Conservation (phyloP, 2,113 vertebrate genomes). For the Ahaetulla prasina region DNA sequence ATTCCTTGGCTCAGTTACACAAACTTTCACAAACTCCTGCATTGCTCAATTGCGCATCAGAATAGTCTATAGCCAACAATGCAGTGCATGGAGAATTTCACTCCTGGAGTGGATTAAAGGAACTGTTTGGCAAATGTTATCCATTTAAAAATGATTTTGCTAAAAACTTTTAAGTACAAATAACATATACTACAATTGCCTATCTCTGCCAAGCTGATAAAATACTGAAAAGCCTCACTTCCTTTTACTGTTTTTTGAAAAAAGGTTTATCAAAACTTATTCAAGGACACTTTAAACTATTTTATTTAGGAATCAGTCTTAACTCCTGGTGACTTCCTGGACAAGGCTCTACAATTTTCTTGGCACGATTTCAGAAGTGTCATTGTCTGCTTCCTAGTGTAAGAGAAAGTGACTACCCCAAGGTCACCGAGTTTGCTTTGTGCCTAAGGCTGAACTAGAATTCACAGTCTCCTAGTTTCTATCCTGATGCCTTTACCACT, state of each 20-base stretch:
- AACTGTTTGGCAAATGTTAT: background rate
- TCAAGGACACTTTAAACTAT: background rate
- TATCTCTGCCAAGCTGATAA: background rate
- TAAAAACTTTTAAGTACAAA: slow-evolving; percentile 35
- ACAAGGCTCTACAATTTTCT: background rate
- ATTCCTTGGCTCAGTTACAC: slow-evolving; percentile 21
- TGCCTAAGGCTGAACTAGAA: background rate
- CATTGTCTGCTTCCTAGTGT: background rate
- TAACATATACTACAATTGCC: background rate
- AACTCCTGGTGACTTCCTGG: background rate
- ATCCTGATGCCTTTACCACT: background rate
- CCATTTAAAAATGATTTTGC: background rate
- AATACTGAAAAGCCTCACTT: background rate
- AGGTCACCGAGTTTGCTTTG: background rate
- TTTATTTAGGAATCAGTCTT: background rate
- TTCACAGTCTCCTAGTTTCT: background rate
- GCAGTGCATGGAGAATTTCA: slow-evolving; percentile 42
- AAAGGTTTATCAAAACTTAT: background rate
- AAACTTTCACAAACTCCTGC: slow-evolving; percentile 30
- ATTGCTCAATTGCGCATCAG: background rate
- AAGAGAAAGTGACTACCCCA: background rate
- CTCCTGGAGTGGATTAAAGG: slow-evolving; percentile 35
- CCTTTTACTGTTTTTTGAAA: background rate
- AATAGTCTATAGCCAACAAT: slow-evolving; percentile 27
- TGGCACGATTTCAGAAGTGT: background rate